A percentile compares a stretch with the other conserved stretches of the same genome.
Conservation (phyloP, 2,888 invertebrate species). For the Thecocarcelia acutangulata region DNA sequence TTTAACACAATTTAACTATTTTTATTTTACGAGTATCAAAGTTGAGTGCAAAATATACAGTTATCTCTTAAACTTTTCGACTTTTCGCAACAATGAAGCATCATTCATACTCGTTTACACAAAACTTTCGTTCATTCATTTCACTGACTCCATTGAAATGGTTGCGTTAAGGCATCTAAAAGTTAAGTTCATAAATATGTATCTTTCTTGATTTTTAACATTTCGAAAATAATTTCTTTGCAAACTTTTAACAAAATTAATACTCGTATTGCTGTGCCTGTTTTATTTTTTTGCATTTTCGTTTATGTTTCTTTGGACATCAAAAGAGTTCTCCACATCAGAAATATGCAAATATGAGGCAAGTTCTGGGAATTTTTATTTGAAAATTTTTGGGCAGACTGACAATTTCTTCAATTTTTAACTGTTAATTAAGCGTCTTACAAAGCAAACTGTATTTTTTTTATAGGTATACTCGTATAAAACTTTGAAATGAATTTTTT, state of each 20-base stretch:
- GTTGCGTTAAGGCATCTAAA: conserved; percentile 19
- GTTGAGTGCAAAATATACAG: conserved; percentile 35
- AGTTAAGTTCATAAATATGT: conserved; percentile 6
- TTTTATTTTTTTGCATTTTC: not conserved
- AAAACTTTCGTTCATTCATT: conserved; percentile 3
- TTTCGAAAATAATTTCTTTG: conserved; percentile 10
- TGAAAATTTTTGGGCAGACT: no score
- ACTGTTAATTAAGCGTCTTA: no score
- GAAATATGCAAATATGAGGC: no score
- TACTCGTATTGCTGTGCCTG: conserved; percentile 4
- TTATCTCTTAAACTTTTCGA: conserved; percentile 20
- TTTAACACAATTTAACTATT: conserved; percentile 11
- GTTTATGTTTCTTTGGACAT: not conserved
- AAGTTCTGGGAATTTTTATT: not conserved
- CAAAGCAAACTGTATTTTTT: no score
- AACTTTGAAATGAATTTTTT: no score
- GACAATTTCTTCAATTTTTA: no score
- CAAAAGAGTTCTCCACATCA: conserved; percentile 4
- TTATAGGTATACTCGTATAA: no score
- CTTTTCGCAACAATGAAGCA: conserved; percentile 12
- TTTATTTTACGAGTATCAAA: conserved; percentile 19
- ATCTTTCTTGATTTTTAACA: not conserved
- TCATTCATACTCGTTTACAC: conserved; percentile 4
- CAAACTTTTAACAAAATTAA: conserved; percentile 33
- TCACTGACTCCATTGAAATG: not conserved